Conservation (phyloP, 2,797 vertebrate genomes). For the Myotis vivesi region DNA sequence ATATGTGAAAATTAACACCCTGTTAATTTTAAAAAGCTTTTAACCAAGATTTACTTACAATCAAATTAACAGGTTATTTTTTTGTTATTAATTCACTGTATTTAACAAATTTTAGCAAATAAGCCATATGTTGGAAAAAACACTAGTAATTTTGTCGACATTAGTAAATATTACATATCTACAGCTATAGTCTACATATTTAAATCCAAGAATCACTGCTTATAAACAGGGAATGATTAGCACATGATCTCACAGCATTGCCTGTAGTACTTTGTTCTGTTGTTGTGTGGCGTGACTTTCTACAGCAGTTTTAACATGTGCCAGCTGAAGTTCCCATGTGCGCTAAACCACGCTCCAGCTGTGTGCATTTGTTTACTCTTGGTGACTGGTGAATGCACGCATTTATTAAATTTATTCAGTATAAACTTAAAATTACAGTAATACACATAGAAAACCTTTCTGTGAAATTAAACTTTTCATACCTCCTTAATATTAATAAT, state of each 20-base stretch:
- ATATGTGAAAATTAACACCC: background rate
- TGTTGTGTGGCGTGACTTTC: background rate
- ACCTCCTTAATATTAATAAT: background rate
- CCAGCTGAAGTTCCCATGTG: background rate
- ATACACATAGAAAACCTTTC: background rate
- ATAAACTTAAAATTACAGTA: background rate
- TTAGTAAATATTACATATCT: background rate
- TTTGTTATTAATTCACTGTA: background rate
- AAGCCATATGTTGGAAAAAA: background rate
- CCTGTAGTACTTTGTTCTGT: background rate
- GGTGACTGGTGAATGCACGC: background rate
- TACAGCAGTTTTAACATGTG: background rate
- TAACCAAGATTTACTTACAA: background rate
- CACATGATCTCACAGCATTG: background rate
- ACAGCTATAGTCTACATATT: background rate
- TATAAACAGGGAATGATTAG: background rate
- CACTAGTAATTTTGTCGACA: background rate
- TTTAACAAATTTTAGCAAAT: background rate
- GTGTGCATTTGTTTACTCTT: background rate
- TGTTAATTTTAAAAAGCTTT: background rate
- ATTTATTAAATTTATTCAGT: background rate
- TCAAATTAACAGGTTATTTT: background rate
- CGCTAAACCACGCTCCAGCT: background rate
- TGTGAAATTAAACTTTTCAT: background rate
- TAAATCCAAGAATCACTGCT: background rate